Base-by-base conservation (phyloP, 2,888 invertebrate genomes). In the Zygothrica quintamaculata region DNA sequence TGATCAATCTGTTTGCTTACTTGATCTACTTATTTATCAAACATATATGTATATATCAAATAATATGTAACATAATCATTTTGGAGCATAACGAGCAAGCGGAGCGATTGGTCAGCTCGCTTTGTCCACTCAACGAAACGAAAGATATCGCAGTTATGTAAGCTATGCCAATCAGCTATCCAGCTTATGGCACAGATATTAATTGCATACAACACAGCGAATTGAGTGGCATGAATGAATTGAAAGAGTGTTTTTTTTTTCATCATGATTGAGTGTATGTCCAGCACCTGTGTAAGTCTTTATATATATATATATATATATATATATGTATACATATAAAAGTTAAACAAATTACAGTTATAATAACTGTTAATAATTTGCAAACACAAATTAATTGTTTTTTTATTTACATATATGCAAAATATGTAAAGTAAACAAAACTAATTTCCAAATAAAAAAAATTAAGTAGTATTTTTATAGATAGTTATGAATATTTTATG, bases 101-200 rank as follows among this genome's bases (percentile, higher is more conserved):
- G 43, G 40, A 65, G 61, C 66, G 52, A 72, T 77, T 74, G 77
- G 72, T 42, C 53, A 66, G 57, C 39, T 46, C 22, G 34, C 50
- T 53, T 62, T 73, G 78, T 81, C 78, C 73, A 75, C 73, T 81
- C 61, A 42, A 60, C 62, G 52, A 74, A 74, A 65, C 79, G 70
- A 71, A 67, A 39, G 61, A 66, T 77, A 74, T 65, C 12, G 31
- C 52, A 46, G 50, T 81, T 81, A 81, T 81, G 74, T 84, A 81
- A 81, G 69, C 53, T 52, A 77, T 76, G 70, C 84, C 84, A 80
- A 80, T 80, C 84, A 73, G 65, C 50, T 61, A 65, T 52, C 59
- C 34, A 62, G 77, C 82, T 79, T 79, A 74, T 82, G 77, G 64
- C 80, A 80, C 50, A 73, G 75, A 84, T 80, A 80, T 80, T 80